Percentiles rank a stretch among this genome's conserved stretches.
These are phyloP conservation scores for Ateles fusciceps DNA, from an alignment of 2,797 vertebrate species.

Conservation along the genomic window DNA sequence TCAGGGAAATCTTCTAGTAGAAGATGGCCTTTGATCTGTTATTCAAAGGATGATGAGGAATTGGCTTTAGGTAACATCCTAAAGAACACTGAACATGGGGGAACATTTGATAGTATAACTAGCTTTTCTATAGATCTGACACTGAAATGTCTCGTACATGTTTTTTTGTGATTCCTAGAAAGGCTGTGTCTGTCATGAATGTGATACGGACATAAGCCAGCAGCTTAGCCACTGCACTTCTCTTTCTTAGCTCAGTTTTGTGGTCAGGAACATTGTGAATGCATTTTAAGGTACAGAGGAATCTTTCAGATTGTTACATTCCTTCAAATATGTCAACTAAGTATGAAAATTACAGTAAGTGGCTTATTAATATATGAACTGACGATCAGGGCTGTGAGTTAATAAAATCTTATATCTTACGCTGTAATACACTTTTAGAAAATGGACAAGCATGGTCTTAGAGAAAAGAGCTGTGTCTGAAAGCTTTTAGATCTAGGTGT, in stretches of 20 bases:
- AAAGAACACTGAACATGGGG: neutral
- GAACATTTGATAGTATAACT: conserved; percentile 11
- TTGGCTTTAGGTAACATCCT: conserved; percentile 9
- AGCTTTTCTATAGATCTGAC: conserved; percentile 33
- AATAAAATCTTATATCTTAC: conserved; percentile 23
- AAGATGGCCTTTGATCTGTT: neutral
- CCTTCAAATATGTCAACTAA: conserved; percentile 46
- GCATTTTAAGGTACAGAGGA: conserved; percentile 46
- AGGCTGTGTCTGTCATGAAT: neutral
- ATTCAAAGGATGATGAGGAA: conserved; percentile 40
- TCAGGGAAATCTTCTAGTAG: conserved; percentile 19
- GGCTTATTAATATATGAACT: conserved; percentile 33
- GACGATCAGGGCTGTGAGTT: conserved; percentile 35
- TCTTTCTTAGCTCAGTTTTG: conserved; percentile 56
- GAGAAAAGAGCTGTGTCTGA: neutral
- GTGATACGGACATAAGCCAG: neutral
- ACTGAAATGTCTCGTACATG: conserved; percentile 8
- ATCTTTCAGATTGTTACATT: conserved; percentile 53
- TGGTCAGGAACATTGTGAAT: conserved; percentile 31
- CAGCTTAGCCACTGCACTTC: neutral
- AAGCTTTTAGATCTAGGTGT: conserved; percentile 57
- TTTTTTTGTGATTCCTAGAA: conserved; percentile 32
- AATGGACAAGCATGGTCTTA: neutral
- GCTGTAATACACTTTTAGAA: neutral
- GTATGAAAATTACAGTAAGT: conserved; percentile 48